These are phyloP conservation scores for Mirza zaza DNA, from an alignment of 2,113 vertebrate species.

Conservation along the genomic window DNA sequence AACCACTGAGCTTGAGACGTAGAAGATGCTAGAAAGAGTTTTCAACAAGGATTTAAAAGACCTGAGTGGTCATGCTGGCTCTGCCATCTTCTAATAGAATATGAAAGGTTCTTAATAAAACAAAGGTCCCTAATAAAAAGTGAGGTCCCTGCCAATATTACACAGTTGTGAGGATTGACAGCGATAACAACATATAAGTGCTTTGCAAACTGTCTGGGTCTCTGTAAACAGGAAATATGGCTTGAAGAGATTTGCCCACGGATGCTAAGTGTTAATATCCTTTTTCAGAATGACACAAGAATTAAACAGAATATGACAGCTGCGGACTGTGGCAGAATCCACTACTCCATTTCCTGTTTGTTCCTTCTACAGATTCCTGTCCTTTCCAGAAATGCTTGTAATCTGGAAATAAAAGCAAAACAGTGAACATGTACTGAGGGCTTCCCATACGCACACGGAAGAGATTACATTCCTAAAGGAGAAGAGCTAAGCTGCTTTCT, in stretches of 20 bases:
- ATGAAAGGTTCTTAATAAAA: neutral
- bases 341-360: slow-evolving; percentile 37
- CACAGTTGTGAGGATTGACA: neutral
- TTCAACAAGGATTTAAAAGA: neutral
- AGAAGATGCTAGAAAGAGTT: neutral
- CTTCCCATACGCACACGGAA: neutral
- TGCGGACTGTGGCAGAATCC: neutral
- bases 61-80: neutral
- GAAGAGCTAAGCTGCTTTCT: neutral
- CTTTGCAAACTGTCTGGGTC: neutral
- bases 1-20: neutral
- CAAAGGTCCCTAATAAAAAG: neutral
- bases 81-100: neutral
- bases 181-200: neutral
- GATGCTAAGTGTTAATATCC: slow-evolving; percentile 32
- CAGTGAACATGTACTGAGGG: neutral
- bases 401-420: neutral
- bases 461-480: neutral
- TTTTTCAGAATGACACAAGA: neutral
- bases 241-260: neutral
- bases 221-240: neutral
- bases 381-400: slow-evolving; percentile 14
- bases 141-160: neutral
- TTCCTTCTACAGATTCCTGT: neutral
- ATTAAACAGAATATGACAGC: neutral